These are phyloP conservation scores for Andrena dorsata DNA, from an alignment of 2,888 invertebrate species.

Conservation along the genomic window DNA sequence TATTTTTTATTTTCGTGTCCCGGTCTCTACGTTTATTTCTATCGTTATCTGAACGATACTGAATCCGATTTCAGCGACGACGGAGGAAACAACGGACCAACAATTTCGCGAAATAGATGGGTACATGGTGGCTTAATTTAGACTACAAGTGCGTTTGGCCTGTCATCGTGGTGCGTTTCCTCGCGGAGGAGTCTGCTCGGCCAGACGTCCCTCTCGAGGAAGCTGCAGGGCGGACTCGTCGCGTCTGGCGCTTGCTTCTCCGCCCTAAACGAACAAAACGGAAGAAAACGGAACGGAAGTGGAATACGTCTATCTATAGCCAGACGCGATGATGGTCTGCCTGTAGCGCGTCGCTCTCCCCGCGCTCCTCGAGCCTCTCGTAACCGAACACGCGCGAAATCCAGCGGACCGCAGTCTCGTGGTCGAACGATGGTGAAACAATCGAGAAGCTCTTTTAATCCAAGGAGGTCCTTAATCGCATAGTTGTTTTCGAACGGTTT, in stretches of 20 bases:
- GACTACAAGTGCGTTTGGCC: neutral
- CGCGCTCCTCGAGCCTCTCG: conserved; percentile 21
- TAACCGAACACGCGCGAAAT: conserved; percentile 20
- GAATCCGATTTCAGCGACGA: neutral
- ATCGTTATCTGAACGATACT: neutral
- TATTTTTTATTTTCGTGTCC: neutral
- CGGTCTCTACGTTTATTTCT: no score
- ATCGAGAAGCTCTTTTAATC: neutral
- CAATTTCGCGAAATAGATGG: neutral
- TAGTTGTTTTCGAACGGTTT: neutral
- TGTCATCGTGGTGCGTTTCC: conserved; percentile 17
- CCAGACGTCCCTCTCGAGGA: neutral
- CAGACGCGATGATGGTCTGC: conserved; percentile 62
- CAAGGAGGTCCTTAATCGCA: neutral
- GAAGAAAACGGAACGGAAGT: conserved; percentile 75
- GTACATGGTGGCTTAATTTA: conserved; percentile 1
- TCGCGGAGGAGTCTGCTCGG: neutral
- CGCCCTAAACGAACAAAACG: conserved; percentile 68
- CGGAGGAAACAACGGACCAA: conserved; percentile 6
- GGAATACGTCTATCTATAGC: conserved; percentile 75
- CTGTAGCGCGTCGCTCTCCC: conserved; percentile 11
- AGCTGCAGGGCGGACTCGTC: neutral
- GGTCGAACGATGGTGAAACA: neutral
- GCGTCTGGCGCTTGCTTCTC: conserved; percentile 51
- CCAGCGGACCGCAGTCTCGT: neutral